Conservation (phyloP, 2,888 invertebrate species). For the Balanococcus diminutus region DNA sequence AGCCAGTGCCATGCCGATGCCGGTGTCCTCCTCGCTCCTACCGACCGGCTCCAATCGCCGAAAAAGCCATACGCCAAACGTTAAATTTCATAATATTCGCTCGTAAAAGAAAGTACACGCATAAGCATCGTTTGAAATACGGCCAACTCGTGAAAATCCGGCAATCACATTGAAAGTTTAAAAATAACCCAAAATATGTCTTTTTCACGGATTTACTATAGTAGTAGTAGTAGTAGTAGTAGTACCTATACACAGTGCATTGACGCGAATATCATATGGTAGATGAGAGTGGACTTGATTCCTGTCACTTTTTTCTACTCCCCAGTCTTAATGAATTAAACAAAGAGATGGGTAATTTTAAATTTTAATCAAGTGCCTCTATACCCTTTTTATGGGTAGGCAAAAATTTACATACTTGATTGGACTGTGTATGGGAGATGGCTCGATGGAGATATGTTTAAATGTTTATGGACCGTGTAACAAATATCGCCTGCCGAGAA, state of each 20-base stretch:
- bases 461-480: background rate
- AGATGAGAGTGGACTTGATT: background rate
- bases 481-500: background rate
- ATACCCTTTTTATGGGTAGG: background rate
- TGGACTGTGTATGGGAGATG: background rate
- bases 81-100: conserved; percentile 17
- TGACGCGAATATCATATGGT: background rate
- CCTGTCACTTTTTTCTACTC: background rate
- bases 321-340: background rate
- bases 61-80: background rate
- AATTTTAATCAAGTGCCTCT: background rate
- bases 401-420: conserved; percentile 27
- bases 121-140: conserved; percentile 12
- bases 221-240: no score
- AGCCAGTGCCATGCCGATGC: background rate
- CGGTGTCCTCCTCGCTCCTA: background rate
- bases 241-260: no score
- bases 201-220: background rate
- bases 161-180: background rate
- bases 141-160: conserved; percentile 2
- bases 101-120: conserved; percentile 22
- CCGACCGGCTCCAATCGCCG: background rate
- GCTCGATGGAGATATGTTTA: background rate
- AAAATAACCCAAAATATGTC: conserved; percentile 16
- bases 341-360: background rate